These are phyloP conservation scores for Drosophila crucigera DNA, from an alignment of 2,888 invertebrate species.

Conservation along the genomic window DNA sequence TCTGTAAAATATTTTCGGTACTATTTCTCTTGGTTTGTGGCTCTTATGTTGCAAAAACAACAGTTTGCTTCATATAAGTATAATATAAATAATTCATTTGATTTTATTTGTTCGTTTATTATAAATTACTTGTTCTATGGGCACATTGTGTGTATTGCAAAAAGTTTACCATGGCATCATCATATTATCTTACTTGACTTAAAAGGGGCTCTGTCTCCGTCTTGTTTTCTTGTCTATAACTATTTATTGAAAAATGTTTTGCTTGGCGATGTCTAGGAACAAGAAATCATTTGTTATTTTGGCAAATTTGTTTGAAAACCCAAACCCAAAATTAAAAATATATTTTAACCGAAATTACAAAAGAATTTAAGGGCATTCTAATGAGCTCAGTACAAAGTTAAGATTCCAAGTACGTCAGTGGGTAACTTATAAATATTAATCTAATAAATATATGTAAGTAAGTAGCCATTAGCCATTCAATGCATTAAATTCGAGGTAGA, in stretches of 20 bases:
- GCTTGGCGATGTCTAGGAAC: slow-evolving; percentile 67
- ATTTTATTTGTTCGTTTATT: slow-evolving; percentile 42
- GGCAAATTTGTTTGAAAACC: slow-evolving; percentile 44
- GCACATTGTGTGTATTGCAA: slow-evolving; percentile 81
- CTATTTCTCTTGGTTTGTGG: slow-evolving; percentile 72
- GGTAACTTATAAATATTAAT: slow-evolving; percentile 34
- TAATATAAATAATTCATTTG: slow-evolving; percentile 77
- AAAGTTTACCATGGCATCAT: slow-evolving; percentile 37
- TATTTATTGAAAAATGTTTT: slow-evolving; percentile 23
- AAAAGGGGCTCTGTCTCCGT: slow-evolving; percentile 6
- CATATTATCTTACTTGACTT: slow-evolving; percentile 14
- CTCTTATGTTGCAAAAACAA: slow-evolving; percentile 72
- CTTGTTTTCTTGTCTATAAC: slow-evolving; percentile 3
- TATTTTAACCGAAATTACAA: not conserved
- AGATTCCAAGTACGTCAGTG: slow-evolving; percentile 1
- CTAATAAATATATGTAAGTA: slow-evolving; percentile 28
- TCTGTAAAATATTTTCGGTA: slow-evolving; percentile 80
- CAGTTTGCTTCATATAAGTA: slow-evolving; percentile 57
- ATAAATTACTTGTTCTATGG: slow-evolving; percentile 82
- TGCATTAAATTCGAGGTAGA: slow-evolving; percentile 66
- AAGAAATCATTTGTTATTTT: slow-evolving; percentile 54
- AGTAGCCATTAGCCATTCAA: slow-evolving; percentile 17
- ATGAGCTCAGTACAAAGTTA: not conserved
- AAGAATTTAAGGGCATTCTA: not conserved
- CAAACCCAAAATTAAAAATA: slow-evolving; percentile 1